Conservation (phyloP, 2,888 invertebrate genomes). For the Acrobasis consociella region DNA sequence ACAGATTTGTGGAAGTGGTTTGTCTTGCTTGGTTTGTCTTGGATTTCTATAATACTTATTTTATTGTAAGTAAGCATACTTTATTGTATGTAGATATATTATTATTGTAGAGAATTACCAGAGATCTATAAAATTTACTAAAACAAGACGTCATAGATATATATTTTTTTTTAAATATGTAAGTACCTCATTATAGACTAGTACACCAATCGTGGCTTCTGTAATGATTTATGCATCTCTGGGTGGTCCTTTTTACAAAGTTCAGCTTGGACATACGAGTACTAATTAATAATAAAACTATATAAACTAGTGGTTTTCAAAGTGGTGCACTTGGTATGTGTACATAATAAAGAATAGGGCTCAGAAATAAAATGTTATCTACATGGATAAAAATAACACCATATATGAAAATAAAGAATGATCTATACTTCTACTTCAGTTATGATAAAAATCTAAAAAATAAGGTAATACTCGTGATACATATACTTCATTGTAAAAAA, state of each 20-base stretch:
- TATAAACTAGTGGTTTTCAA: slow-evolving; percentile 7
- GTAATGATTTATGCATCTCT: slow-evolving; percentile 10
- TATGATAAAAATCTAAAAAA: no score
- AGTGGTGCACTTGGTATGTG: not conserved
- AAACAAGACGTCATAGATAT: not conserved
- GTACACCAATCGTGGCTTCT: slow-evolving; percentile 1
- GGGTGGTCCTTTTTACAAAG: slow-evolving; percentile 20
- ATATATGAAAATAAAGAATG: no score
- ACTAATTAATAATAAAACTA: slow-evolving; percentile 21
- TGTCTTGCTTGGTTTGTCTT: no score
- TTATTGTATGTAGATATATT: no score
- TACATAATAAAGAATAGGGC: not conserved
- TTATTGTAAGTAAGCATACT: no score
- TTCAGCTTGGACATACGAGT: slow-evolving; percentile 1
- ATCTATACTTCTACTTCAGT: no score
- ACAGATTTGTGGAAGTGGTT: no score
- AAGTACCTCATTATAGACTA: no score
- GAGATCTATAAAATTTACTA: not conserved
- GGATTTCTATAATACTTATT: no score
- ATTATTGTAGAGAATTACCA: not conserved
- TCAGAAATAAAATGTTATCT: not conserved
- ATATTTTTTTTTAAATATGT: not conserved
- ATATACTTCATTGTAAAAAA: no score
- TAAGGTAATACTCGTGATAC: no score
- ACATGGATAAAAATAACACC: no score